phyloP scores from a whole-genome alignment of 2,113 vertebrate genomes.

The Chlorocebus sabaeus region DNA sequence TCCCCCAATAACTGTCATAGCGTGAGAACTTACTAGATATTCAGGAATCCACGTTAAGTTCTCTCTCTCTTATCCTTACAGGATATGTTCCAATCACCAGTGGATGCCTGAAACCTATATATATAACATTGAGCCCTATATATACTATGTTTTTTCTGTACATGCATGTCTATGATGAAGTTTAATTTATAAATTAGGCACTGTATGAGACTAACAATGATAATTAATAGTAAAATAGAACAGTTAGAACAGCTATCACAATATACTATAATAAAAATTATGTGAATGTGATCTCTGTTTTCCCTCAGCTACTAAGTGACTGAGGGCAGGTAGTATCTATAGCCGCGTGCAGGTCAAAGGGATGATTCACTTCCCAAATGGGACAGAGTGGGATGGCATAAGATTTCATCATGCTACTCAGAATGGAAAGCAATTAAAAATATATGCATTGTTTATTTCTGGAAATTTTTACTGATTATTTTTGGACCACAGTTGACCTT shows the following conservation, averaged over 20 bases:
- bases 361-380: neutral
- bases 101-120: neutral
- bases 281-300: no score
- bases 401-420: neutral
- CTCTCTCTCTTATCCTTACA: neutral
- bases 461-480: neutral
- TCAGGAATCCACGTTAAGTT: neutral
- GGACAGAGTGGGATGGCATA: neutral
- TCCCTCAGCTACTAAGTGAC: no score
- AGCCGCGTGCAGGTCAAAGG: neutral
- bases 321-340: no score
- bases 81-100: neutral
- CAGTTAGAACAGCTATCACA: no score
- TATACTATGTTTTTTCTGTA: neutral
- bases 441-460: neutral
- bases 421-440: neutral
- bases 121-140: neutral
- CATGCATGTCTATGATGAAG: neutral
- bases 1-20: neutral
- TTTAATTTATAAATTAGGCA: neutral
- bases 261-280: no score
- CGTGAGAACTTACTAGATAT: neutral
- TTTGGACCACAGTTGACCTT: neutral
- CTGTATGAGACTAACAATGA: no score
- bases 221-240: no score